These are phyloP conservation scores for Falco berigora DNA, from an alignment of 2,797 vertebrate genomes.

Conservation along the genomic window DNA sequence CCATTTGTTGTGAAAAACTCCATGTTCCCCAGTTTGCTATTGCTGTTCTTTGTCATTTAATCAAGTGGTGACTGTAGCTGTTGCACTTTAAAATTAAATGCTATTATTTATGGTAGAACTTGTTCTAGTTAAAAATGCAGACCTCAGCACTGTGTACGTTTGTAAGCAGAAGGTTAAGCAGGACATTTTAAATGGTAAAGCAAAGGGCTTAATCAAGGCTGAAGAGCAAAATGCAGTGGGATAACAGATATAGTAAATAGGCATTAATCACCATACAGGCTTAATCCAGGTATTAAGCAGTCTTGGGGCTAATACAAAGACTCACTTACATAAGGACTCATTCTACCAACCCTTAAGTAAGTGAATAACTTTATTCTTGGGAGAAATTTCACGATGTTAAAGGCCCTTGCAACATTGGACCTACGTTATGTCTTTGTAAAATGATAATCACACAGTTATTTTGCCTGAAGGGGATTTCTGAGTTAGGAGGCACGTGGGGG, in stretches of 20 bases:
- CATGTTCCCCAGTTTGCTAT: background rate
- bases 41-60: constrained; percentile 55
- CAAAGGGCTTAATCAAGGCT: constrained; percentile 64
- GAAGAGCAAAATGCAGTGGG: constrained; percentile 43
- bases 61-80: constrained; percentile 56
- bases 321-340: constrained; percentile 21
- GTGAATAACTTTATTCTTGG: constrained; percentile 17
- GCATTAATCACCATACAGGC: constrained; percentile 39
- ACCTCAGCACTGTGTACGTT: constrained; percentile 55
- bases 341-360: background rate
- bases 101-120: constrained; percentile 51
- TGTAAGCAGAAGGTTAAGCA: constrained; percentile 62
- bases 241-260: constrained; percentile 53
- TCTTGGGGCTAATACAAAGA: constrained; percentile 28
- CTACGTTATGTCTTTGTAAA: background rate
- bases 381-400: background rate
- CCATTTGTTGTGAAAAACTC: background rate
- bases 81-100: constrained; percentile 63
- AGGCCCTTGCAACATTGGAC: background rate
- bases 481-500: background rate
- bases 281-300: constrained; percentile 45
- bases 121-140: constrained; percentile 51
- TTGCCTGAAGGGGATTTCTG: background rate
- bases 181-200: constrained; percentile 63
- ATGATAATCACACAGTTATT: background rate